Evolutionary conservation across 1,140 invertebrate genomes (phyloP), one percentile per base, ranked within the genome.

Genomic region (Monochamus saltuarius): DNA sequence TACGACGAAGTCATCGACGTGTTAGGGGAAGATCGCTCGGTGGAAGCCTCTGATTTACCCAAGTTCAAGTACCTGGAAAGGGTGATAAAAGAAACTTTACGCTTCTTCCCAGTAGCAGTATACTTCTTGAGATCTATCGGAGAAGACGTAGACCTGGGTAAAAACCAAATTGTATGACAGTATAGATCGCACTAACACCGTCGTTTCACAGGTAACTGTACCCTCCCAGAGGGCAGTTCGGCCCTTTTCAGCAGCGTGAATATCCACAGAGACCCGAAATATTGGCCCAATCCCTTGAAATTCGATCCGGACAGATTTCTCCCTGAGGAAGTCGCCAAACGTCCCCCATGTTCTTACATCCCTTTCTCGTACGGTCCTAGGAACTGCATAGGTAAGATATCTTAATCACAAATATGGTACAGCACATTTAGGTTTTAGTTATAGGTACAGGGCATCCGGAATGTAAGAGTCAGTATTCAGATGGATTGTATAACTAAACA

Each of bases 51-150:
- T 1, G 84, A 87, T 62, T 67, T 88, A 1, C 77, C 72, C 13
- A 75, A 86, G 39, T 66, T 91, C 49, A 85, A 85, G 70, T 90
- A 89, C 67, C 70, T 89, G 57, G 89, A 90, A 59, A 81, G 47
- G n/a, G 47, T 50, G n/a, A 14, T 50, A n/a, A 50, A 50, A 22
- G 47, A 50, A 37, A 50, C 19, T 7, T 2, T 50, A 3, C 10
- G 47, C 6, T 1, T 50, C 22, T 50, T 50, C 35, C 47, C 47
- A 7, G 22, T 14, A 8, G 47, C 9, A 0, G 10, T 22, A 10
- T 50, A 34, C 11, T 1, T 50, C 9, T 2, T n/a, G 34, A 34
- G 47, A 50, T 13, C 3, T 4, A 34, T 50, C 2, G 4, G 11
- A 3, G 47, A 34, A 35, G 47, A 50, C 22, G n/a, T 50, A 4